Evolutionary conservation across 1,140 invertebrate genomes (phyloP), one percentile per base, ranked within the genome.

Genomic region (Anastrepha obliqua): DNA sequence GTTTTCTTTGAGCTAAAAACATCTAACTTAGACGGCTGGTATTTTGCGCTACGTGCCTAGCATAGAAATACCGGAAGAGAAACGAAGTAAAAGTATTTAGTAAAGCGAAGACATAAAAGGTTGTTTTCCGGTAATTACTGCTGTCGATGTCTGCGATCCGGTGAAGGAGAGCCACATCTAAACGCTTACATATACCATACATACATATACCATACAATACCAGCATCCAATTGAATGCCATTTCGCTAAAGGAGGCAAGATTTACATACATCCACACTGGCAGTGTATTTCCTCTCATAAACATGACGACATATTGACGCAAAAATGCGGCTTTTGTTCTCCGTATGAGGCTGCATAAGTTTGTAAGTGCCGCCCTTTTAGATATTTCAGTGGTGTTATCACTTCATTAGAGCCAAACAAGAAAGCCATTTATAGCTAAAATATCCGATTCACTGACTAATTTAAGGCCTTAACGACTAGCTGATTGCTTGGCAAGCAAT

Each of bases 91-190:
- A n/a, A 11, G 47, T 9, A 20, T 81, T 81, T 44, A 55, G 20
- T 29, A 81, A 55, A 55, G 47, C 44, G 8, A 47, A 55, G 44
- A 81, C 2, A 81, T 47, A 81, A 47, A 81, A 47, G n/a, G n/a
- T 47, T 81, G 70, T 58, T 81, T 55, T 81, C 74, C 20, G 74
- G 74, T 81, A 81, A 81, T 81, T 81, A 81, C 74, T 20, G n/a
- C 74, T 55, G 8, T 55, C n/a, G 47, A n/a, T 51, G 47, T 3
- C 60, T 62, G 60, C 2, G n/a, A 62, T 20, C 17, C 8, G 17
- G 9, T 7, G 47, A 15, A 55, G 44, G n/a, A n/a, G 7, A 7
- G 17, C 15, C 5, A 78, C 9, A 17, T 8, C 17, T 81, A 17
- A 7, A 8, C 7, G 6, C 44, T 6, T n/a, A 20, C n/a, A 70